Base-by-base conservation (phyloP, 2,797 vertebrate species). In the Synaphobranchus kaupii region DNA sequence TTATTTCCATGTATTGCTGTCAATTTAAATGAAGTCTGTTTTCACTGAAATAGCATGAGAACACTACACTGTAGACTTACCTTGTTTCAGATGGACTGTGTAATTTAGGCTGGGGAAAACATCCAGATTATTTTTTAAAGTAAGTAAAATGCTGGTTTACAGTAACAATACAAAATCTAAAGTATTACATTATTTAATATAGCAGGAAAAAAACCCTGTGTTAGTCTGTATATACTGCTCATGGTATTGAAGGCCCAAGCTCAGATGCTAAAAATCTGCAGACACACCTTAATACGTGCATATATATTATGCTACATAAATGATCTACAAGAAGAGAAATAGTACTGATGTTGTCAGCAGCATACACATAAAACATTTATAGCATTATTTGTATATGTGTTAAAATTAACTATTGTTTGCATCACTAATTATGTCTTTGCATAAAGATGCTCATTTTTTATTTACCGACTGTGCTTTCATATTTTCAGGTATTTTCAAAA, bases 391-490 rank as follows among this genome's bases (percentile, higher is more conserved):
- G 50, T n/a, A 83, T 50, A 50, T 52, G 50, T 52, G 80, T n/a
- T 44, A 83, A 60, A 83, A 83, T 83, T 0, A 50, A 56, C 52
- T 34, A 34, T 56, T 84, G 83, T 58, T 28, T 84, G 83, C 54
- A 56, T 84, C 50, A 28, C 28, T 56, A 54, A 56, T 84, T 76
- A 28, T 84, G n/a, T 34, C n/a, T 22, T 17, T n/a, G 34, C 34
- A 47, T 60, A 44, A 66, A 39, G 84, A 10, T 66, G 34, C n/a
- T 66, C 58, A 39, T 39, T 44, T 84, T 58, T 22, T 31, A 84
- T 84, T 56, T 54, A 83, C 80, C n/a, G 47, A 15, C 22, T n/a
- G 47, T n/a, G 47, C 80, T n/a, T 83, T 52, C 80, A 83, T 83
- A 10, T 13, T 28, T n/a, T 22, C 34, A 39, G 34, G 39, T 76